Base-by-base conservation (phyloP, 2,113 vertebrate species). In the Bujurquina vittata region DNA sequence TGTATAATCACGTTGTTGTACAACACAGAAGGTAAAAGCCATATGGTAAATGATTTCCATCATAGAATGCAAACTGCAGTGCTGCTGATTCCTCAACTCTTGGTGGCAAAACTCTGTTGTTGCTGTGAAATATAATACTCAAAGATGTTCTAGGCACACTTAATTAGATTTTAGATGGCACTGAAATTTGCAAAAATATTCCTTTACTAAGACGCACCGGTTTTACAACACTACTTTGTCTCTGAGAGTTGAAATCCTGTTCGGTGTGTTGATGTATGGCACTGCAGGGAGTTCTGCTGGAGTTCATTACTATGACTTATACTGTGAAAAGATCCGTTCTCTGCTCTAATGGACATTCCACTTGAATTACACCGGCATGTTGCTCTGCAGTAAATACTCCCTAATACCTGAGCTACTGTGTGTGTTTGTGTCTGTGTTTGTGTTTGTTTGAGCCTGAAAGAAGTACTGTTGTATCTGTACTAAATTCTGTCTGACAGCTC, bases 221-320 rank as follows among this genome's bases (percentile, higher is more conserved):
- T 63, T 90, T 87, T 75, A 84, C 73, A 60, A 74, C 77, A 22
- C 5, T 74, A 78, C 58, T 86, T 75, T 87, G 77, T 87, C 86
- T 81, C 57, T 15, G 60, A 31, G 84, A 55, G 75, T 5, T 81
- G 84, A 79, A 37, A 40, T 7, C 69, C 49, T 40, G 55, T 31
- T 80, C 33, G 2, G 65, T 10, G 72, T 12, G 49, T 18, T 93
- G 91, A 92, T 62, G 62, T 62, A 91, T 75, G 72, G 22, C 78
- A 58, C 89, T 81, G 87, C 58, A 56, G 82, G 75, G 85, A 88
- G 46, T 76, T 91, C 74, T 84, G 83, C 59, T 76, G 54, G 82
- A 89, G 89, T 91, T 92, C 84, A 94, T 94, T 92, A 94, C 72
- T 29, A 85, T 90, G 88, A 93, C 91, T 93, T 90, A 89, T 75